Evolutionary conservation across 2,888 invertebrate species (phyloP), one percentile per base, ranked within the genome.

Genomic region (Megamerina dolium): DNA sequence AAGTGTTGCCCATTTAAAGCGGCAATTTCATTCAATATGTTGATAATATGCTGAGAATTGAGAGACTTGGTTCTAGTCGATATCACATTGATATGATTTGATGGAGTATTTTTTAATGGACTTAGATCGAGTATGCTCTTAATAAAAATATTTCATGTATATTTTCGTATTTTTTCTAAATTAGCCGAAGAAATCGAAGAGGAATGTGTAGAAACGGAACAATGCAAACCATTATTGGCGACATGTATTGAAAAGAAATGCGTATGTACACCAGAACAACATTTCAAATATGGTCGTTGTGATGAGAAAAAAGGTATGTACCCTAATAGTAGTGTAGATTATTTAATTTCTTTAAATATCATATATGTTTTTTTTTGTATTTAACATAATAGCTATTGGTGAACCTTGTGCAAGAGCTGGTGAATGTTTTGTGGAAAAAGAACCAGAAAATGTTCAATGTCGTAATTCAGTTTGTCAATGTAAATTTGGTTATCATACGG

Each of bases 401-500:
- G 70, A 70, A 36, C 42, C 52, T 9, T 70, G 70, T 46, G 38
- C 53, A 3, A 62, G 56, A 46, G 62, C 66, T 34, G 57, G 61
- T n/a, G 66, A 70, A 48, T 71, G 70, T 44, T 61, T 55, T 45
- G 47, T 63, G 5, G 63, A 63, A 36, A 62, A 64, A 46, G 61
- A 64, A 50, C 57, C 61, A n/a, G 64, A 67, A 52, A 59, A 54
- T 43, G 58, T 66, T 30, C 70, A 69, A 51, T 70, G 71, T 45
- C 63, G 70, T 43, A 71, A 70, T 49, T 66, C 68, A 12, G 59
- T 68, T 29, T 70, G 70, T 46, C 66, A 68, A 46, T 70, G 70
- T 53, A 67, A 69, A 47, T 53, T 67, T 23, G 64, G 61, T 31
- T 63, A 60, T 46, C 60, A 59, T 45, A 50, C 58, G 23, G 57